A percentile compares a stretch with the other conserved stretches of the same genome.
These are phyloP conservation scores for Pelecanoides urinatrix DNA, from an alignment of 2,113 vertebrate species.

Conservation along the genomic window DNA sequence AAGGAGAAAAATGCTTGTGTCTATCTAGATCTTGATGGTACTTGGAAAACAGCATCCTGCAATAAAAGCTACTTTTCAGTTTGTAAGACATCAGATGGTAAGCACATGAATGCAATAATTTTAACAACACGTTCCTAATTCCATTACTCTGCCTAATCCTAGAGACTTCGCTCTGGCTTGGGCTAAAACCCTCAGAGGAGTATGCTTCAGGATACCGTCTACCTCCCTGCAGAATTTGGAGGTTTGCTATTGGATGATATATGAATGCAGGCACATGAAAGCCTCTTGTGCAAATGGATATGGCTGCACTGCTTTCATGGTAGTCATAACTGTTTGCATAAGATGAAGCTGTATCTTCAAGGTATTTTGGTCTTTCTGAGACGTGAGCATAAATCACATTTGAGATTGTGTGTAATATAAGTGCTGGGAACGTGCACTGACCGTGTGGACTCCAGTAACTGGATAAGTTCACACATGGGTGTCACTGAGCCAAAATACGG, in stretches of 20 bases:
- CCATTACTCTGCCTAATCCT: background rate
- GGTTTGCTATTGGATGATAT: background rate
- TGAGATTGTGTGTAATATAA: background rate
- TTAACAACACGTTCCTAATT: background rate
- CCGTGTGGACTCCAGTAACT: background rate
- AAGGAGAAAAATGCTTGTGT: constrained; percentile 79
- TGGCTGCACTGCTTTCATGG: background rate
- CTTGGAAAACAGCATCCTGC: constrained; percentile 86
- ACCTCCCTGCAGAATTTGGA: background rate
- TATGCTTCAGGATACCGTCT: background rate
- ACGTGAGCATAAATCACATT: background rate
- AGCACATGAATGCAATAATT: constrained; percentile 9
- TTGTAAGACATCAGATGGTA: constrained; percentile 83
- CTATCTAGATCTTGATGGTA: constrained; percentile 78
- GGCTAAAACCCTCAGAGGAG: background rate
- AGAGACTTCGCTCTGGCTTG: background rate
- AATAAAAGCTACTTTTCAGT: constrained; percentile 75
- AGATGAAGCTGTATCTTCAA: background rate
- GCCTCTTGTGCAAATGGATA: background rate
- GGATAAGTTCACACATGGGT: background rate
- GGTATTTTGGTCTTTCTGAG: background rate
- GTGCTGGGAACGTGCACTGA: background rate
- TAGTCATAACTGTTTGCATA: background rate
- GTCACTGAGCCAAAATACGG: background rate
- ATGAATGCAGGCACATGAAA: background rate